Base-by-base conservation (phyloP, 2,888 invertebrate species). In the Urechis unicinctus region DNA sequence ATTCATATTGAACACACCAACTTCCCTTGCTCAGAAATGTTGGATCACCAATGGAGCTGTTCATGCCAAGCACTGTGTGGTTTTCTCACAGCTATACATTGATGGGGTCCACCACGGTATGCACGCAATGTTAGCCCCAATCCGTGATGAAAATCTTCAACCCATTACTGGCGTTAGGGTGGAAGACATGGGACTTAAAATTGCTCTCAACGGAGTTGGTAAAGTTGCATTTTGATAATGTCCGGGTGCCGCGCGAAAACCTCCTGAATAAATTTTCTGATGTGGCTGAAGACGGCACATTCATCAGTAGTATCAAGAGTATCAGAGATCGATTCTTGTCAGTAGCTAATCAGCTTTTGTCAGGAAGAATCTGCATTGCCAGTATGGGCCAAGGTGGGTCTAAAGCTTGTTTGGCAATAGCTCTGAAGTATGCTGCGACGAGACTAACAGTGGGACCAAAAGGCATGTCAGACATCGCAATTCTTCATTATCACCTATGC, bases 161-260 rank as follows among this genome's bases (percentile, higher is more conserved):
- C 55, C 52, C 6, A 59, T 62, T 56, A 61, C 66, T 2, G 60
- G 59, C n/a, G 66, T 67, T 13, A 55, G 28, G 25, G 61, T 67
- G 21, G 62, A 63, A 49, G 67, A 67, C 53, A 67, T 67, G 67
- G 67, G 67, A 5, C 46, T 60, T 57, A 66, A 65, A 52, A 68
- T 68, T 61, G 64, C 65, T 28, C 57, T 68, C 1, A 68, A 68
- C 48, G 68, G 68, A n/a, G 68, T 68, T 3, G 68, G 68, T 55
- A 67, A 67, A 64, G 50, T 52, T 66, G 5, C 53, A 52, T 31
- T 67, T 67, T 50, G 54, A 62, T 43, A 59, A 64, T 44, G 66
- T 67, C 6, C 53, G 66, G 22, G 64, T 67, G 21, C 67, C 67
- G 13, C 47, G 66, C 13, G 61, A 53, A 29, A 62, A 62, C 51